These are phyloP conservation scores for Serilophus lunatus DNA, from an alignment of 2,113 vertebrate species.

Conservation along the genomic window DNA sequence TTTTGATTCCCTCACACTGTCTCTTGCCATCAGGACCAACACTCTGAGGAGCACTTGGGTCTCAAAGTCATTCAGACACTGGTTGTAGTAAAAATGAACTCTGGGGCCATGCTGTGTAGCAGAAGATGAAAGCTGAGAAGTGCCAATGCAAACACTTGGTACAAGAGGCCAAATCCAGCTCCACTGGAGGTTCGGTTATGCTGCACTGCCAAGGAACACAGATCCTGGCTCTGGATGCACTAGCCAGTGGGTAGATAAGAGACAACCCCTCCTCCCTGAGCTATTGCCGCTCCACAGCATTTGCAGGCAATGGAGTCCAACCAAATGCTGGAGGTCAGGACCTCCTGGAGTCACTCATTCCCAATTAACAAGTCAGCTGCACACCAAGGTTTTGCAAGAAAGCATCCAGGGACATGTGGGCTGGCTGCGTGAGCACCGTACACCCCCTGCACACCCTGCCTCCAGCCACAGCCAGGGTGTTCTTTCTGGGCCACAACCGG, in stretches of 20 bases:
- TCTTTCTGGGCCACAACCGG: neutral
- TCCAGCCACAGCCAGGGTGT: neutral
- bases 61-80: neutral
- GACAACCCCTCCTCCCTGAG: neutral
- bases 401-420: neutral
- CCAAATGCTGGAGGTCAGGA: neutral
- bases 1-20: neutral
- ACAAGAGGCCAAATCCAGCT: neutral
- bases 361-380: constrained; percentile 47
- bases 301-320: neutral
- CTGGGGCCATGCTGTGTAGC: rapidly evolving
- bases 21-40: neutral
- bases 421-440: neutral
- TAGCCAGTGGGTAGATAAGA: neutral
- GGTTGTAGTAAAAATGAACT: neutral
- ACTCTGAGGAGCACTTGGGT: neutral
- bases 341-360: neutral
- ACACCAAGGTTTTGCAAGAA: neutral
- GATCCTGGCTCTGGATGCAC: neutral
- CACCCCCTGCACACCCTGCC: neutral
- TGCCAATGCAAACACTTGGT: rapidly evolving
- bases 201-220: neutral
- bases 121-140: neutral
- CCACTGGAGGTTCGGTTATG: neutral
- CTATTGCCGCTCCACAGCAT: rapidly evolving